Percentiles rank a stretch among this genome's conserved stretches.
Conservation (phyloP, 2,797 vertebrate species). For the Brachyrhaphis roseni region DNA sequence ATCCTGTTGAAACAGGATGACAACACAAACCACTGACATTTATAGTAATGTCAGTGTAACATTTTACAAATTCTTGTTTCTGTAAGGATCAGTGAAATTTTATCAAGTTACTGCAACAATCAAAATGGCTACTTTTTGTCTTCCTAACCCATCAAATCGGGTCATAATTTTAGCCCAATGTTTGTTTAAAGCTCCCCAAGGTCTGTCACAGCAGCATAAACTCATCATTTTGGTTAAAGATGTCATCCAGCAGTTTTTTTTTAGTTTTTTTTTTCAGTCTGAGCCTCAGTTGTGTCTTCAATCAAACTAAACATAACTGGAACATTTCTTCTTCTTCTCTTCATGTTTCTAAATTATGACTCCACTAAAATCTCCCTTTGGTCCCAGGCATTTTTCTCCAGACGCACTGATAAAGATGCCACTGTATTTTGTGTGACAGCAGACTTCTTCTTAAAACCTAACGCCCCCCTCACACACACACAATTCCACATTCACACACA, state of each 20-base stretch:
- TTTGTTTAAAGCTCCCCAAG: not conserved
- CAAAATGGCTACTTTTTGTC: not conserved
- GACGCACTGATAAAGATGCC: not conserved
- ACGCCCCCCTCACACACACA: slow-evolving; percentile 4
- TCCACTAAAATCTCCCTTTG: not conserved
- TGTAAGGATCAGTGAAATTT: not conserved
- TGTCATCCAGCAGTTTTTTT: not conserved
- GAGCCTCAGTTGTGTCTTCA: slow-evolving; percentile 1
- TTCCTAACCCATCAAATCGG: not conserved
- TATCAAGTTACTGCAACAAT: not conserved
- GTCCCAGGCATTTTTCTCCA: slow-evolving; percentile 5
- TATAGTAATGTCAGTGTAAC: not conserved
- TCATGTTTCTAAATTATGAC: slow-evolving; percentile 10
- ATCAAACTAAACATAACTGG: slow-evolving; percentile 20
- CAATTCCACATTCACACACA: slow-evolving; percentile 33
- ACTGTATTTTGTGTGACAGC: slow-evolving; percentile 79
- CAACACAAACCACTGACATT: not conserved
- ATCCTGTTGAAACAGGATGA: not conserved
- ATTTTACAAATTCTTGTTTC: not conserved
- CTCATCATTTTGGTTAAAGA: not conserved
- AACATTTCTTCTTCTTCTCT: slow-evolving; percentile 27
- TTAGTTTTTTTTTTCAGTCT: not conserved
- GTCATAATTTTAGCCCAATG: not conserved
- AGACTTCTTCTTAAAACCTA: not conserved
- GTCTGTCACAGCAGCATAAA: not conserved